A percentile compares a stretch with the other conserved stretches of the same genome.
Conservation (phyloP, 2,888 invertebrate species). For the Agrochola circellaris region DNA sequence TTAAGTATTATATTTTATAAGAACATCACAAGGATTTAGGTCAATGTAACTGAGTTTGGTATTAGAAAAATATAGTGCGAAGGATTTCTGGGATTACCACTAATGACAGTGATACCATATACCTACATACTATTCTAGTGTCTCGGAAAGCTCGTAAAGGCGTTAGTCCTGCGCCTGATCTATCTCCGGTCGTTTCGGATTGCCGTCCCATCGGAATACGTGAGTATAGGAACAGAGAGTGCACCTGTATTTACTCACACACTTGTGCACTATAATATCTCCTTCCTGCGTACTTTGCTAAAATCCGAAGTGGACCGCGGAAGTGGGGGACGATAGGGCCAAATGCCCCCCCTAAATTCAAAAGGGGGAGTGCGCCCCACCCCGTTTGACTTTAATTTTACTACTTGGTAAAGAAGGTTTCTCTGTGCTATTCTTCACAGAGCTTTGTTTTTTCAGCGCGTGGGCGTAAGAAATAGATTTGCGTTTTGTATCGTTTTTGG, state of each 20-base stretch:
- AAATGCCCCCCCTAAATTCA: too few species aligned
- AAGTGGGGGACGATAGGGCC: too few species aligned
- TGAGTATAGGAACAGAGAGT: background rate
- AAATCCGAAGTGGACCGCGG: too few species aligned
- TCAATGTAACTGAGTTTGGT: background rate
- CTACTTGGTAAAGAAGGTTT: too few species aligned
- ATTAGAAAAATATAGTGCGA: background rate
- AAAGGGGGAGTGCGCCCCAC: too few species aligned
- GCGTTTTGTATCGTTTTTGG: too few species aligned
- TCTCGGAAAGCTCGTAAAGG: background rate
- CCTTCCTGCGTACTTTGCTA: background rate
- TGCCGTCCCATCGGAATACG: background rate
- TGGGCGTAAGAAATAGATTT: too few species aligned
- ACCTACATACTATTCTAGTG: background rate
- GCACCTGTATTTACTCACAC: background rate
- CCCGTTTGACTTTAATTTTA: too few species aligned
- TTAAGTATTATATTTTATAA: slow-evolving; percentile 25
- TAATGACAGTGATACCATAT: background rate
- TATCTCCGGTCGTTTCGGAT: background rate
- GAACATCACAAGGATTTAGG: slow-evolving; percentile 30
- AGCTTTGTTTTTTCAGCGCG: too few species aligned
- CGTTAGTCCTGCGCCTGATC: background rate
- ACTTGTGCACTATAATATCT: background rate
- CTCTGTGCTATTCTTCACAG: too few species aligned
- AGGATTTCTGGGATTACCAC: slow-evolving; percentile 4